Evolutionary conservation across 2,888 invertebrate species (phyloP).

Genomic region (Stenchaetothrips biformis): DNA sequence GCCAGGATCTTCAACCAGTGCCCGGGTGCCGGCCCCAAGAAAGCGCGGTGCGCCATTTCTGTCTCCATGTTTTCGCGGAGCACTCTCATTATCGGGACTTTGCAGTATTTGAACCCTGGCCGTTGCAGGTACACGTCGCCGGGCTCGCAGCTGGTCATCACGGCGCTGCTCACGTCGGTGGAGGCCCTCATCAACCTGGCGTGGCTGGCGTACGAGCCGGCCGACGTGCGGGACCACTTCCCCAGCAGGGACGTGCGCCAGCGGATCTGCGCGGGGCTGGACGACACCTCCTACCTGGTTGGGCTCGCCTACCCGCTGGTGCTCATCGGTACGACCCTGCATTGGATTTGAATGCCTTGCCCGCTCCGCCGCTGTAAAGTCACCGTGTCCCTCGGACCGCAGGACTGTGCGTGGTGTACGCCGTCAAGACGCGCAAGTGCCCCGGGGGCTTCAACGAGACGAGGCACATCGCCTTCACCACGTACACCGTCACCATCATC

Average conservation of each 20-base stretch:
- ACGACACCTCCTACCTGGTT: slow-evolving; percentile 49
- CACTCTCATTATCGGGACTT: too few species aligned
- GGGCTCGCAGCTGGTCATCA: slow-evolving; percentile 51
- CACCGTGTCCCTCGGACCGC: slow-evolving; percentile 30
- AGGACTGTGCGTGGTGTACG: slow-evolving; percentile 52
- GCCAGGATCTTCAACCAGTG: slow-evolving; percentile 51
- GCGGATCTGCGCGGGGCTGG: slow-evolving; percentile 47
- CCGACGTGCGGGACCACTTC: slow-evolving; percentile 45
- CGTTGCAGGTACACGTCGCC: slow-evolving; percentile 47
- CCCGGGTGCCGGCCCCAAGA: slow-evolving; percentile 35
- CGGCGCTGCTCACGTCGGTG: slow-evolving; percentile 47
- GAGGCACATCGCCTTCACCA: slow-evolving; percentile 53
- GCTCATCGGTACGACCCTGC: slow-evolving; percentile 46
- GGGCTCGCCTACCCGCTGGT: slow-evolving; percentile 52
- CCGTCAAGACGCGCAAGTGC: slow-evolving; percentile 54
- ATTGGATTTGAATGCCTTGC: background rate
- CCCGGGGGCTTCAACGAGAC: slow-evolving; percentile 58
- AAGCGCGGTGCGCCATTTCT: background rate
- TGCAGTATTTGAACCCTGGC: too few species aligned
- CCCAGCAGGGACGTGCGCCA: slow-evolving; percentile 45
- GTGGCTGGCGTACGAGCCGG: slow-evolving; percentile 50
- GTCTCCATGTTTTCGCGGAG: too few species aligned
- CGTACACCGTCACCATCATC: slow-evolving; percentile 53
- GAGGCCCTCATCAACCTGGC: slow-evolving; percentile 49
- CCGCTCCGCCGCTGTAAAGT: background rate